These are phyloP conservation scores for Herminia tarsipennalis DNA, from an alignment of 2,888 invertebrate species.

Conservation along the genomic window DNA sequence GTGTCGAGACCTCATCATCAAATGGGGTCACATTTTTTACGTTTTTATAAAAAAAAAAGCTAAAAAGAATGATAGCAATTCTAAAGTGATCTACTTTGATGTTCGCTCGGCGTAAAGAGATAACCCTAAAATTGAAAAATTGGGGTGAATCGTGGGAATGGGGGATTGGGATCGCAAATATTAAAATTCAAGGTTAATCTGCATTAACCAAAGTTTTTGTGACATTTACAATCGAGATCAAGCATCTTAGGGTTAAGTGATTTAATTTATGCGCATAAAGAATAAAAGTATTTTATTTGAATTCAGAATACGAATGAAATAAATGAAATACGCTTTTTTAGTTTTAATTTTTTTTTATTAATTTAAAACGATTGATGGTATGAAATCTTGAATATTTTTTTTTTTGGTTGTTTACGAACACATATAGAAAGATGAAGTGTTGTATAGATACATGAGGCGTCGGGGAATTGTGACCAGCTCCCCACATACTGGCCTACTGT, in stretches of 20 bases:
- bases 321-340: not conserved
- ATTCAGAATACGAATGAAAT: slow-evolving; percentile 1
- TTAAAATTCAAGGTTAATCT: slow-evolving; percentile 68
- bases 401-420: no score
- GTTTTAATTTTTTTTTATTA: not conserved
- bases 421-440: no score
- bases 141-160: slow-evolving; percentile 80
- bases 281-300: slow-evolving; percentile 13
- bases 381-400: not conserved
- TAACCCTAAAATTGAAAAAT: slow-evolving; percentile 80
- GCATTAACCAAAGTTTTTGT: slow-evolving; percentile 47
- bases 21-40: slow-evolving; percentile 73
- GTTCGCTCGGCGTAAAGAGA: slow-evolving; percentile 64
- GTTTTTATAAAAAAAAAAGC: slow-evolving; percentile 47
- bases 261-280: slow-evolving; percentile 36
- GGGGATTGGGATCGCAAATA: slow-evolving; percentile 53
- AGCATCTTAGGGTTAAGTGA: slow-evolving; percentile 24
- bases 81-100: slow-evolving; percentile 75
- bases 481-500: no score
- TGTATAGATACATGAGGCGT: no score
- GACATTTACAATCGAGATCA: slow-evolving; percentile 26
- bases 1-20: slow-evolving; percentile 80
- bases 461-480: no score
- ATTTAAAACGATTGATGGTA: not conserved
- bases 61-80: slow-evolving; percentile 68